Percentiles rank a stretch among this genome's conserved stretches.
Conservation (phyloP, 2,888 invertebrate genomes). For the Dolichomitus sp. region DNA sequence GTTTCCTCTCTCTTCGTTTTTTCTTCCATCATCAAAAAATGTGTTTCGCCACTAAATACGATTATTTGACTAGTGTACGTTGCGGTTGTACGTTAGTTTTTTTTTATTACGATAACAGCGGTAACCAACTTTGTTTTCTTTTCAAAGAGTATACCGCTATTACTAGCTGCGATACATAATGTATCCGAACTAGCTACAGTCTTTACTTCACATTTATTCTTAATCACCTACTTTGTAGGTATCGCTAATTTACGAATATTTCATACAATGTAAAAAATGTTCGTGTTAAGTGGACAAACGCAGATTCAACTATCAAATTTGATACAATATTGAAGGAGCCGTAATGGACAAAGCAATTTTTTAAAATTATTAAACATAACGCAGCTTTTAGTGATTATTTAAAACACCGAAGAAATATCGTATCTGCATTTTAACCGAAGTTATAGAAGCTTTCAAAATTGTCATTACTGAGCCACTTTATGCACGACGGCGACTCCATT, state of each 20-base stretch:
- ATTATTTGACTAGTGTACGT: conserved; percentile 55
- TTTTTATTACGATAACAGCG: conserved; percentile 4
- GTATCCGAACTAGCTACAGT: conserved; percentile 52
- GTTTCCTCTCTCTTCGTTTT: neutral
- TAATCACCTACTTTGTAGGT: conserved; percentile 32
- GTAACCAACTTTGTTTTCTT: neutral
- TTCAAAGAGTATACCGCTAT: conserved; percentile 14
- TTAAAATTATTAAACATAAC: no score
- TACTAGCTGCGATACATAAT: conserved; percentile 35
- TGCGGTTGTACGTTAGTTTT: conserved; percentile 52
- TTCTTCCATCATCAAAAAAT: conserved; percentile 24
- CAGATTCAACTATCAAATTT: no score
- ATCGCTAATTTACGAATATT: conserved; percentile 28
- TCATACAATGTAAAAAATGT: conserved; percentile 8
- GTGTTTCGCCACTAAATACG: conserved; percentile 25
- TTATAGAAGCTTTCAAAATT: no score
- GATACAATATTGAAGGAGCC: no score
- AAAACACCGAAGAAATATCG: no score
- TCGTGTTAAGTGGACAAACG: neutral
- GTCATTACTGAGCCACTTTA: no score
- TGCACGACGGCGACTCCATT: no score
- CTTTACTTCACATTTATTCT: conserved; percentile 53
- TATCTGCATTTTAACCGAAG: no score
- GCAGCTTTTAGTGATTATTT: no score
- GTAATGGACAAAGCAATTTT: no score